Conservation (phyloP, 2,113 vertebrate species). For the Ceyx cyanopectus region DNA sequence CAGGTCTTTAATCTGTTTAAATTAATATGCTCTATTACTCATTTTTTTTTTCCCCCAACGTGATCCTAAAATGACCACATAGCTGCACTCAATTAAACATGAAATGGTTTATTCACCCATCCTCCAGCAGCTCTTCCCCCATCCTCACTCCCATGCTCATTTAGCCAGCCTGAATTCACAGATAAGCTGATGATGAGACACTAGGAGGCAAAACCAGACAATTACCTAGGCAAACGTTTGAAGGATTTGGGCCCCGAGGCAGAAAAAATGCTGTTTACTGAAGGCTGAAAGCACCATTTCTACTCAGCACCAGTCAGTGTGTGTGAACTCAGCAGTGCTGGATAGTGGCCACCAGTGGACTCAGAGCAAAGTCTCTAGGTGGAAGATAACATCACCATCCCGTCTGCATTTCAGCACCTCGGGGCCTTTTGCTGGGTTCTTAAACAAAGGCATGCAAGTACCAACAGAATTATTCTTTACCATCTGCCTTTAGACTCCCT, state of each 20-base stretch:
- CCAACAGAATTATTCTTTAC: slow-evolving; percentile 67
- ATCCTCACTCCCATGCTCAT: slow-evolving; percentile 44
- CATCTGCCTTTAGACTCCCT: slow-evolving; percentile 44
- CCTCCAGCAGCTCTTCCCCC: slow-evolving; percentile 34
- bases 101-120: neutral
- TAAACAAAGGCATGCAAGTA: slow-evolving; percentile 72
- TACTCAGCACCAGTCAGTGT: slow-evolving; percentile 39
- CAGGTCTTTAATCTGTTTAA: slow-evolving; percentile 21
- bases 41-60: slow-evolving; percentile 11
- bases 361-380: slow-evolving; percentile 61
- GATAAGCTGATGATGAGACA: slow-evolving; percentile 55
- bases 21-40: slow-evolving; percentile 45
- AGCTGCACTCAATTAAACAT: slow-evolving; percentile 30
- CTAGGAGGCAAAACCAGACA: slow-evolving; percentile 69
- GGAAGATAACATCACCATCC: slow-evolving; percentile 75
- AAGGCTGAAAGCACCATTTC: slow-evolving; percentile 64
- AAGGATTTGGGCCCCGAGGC: slow-evolving; percentile 74
- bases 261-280: slow-evolving; percentile 70
- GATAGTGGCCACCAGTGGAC: slow-evolving; percentile 75
- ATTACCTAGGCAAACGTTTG: slow-evolving; percentile 74
- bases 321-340: slow-evolving; percentile 53
- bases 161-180: slow-evolving; percentile 52
- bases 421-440: slow-evolving; percentile 64
- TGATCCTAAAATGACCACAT: slow-evolving; percentile 41
- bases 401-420: slow-evolving; percentile 71